Evolutionary conservation across 2,113 vertebrate species (phyloP).

Genomic region (Ammodytes marinus): DNA sequence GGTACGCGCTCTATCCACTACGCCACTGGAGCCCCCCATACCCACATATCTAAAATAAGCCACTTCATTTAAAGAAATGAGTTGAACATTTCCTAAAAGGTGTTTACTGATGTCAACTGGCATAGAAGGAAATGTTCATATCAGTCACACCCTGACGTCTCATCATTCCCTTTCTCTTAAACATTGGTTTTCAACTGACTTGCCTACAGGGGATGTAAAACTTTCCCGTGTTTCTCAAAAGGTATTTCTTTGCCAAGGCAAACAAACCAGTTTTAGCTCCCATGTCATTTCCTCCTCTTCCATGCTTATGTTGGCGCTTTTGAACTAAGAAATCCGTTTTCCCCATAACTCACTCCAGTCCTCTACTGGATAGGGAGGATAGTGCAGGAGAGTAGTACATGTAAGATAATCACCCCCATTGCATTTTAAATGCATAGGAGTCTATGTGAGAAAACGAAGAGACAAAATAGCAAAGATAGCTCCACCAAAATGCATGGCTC

Average conservation of each 20-base stretch:
- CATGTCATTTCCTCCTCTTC: conserved; percentile 41
- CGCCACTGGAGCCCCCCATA: not conserved
- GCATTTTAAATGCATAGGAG: conserved; percentile 16
- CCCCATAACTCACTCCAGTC: conserved; percentile 45
- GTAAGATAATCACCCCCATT: not conserved
- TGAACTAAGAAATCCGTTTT: conserved; percentile 37
- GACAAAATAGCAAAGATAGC: not conserved
- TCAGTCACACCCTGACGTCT: not conserved
- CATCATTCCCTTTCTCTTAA: not conserved
- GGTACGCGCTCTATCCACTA: no score
- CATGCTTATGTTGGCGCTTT: conserved; percentile 65
- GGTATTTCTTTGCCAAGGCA: conserved; percentile 70
- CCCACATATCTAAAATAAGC: conserved; percentile 20
- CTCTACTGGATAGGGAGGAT: conserved; percentile 43
- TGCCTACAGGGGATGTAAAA: conserved; percentile 11
- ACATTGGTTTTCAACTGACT: conserved; percentile 13
- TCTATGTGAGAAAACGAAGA: conserved; percentile 3
- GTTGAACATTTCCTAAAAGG: not conserved
- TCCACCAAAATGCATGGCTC: conserved; percentile 18
- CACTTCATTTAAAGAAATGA: not conserved
- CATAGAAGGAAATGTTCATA: conserved; percentile 33
- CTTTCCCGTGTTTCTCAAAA: conserved; percentile 19
- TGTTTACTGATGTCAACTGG: not conserved
- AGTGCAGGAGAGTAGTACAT: conserved; percentile 31
- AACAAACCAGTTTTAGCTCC: conserved; percentile 55